These are phyloP conservation scores for Scomber colias DNA, from an alignment of 2,113 vertebrate species.

Conservation along the genomic window DNA sequence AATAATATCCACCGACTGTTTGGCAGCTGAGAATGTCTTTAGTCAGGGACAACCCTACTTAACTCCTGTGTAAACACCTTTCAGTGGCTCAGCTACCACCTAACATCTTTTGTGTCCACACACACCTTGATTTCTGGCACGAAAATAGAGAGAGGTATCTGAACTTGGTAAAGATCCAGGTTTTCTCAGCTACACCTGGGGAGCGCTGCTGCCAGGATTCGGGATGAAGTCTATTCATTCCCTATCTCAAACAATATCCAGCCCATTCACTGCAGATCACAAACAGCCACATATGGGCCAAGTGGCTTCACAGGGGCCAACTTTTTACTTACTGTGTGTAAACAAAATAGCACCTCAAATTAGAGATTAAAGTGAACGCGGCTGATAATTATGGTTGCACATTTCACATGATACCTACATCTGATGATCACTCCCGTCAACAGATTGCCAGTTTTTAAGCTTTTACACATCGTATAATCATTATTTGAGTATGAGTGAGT, in stretches of 20 bases:
- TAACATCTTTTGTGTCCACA: conserved; percentile 63
- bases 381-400: conserved; percentile 19
- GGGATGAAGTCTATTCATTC: conserved; percentile 69
- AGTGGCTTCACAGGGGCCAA: conserved; percentile 50
- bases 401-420: conserved; percentile 38
- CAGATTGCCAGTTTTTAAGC: conserved; percentile 18
- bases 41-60: conserved; percentile 45
- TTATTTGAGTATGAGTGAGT: neutral
- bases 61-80: conserved; percentile 71
- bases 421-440: conserved; percentile 12
- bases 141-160: conserved; percentile 59
- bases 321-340: conserved; percentile 74
- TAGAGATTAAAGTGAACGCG: conserved; percentile 53
- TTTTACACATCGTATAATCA: neutral
- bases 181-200: conserved; percentile 76
- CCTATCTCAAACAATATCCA: conserved; percentile 63
- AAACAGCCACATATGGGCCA: conserved; percentile 58
- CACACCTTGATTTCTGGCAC: conserved; percentile 67
- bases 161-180: conserved; percentile 73
- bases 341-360: conserved; percentile 50
- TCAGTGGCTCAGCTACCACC: conserved; percentile 57
- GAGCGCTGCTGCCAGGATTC: conserved; percentile 66
- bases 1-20: conserved; percentile 48
- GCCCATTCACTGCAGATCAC: conserved; percentile 61
- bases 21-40: conserved; percentile 49